Evolutionary conservation across 2,888 invertebrate genomes (phyloP), one percentile per base, ranked within the genome.

Genomic region (Thymelicus sylvestris): DNA sequence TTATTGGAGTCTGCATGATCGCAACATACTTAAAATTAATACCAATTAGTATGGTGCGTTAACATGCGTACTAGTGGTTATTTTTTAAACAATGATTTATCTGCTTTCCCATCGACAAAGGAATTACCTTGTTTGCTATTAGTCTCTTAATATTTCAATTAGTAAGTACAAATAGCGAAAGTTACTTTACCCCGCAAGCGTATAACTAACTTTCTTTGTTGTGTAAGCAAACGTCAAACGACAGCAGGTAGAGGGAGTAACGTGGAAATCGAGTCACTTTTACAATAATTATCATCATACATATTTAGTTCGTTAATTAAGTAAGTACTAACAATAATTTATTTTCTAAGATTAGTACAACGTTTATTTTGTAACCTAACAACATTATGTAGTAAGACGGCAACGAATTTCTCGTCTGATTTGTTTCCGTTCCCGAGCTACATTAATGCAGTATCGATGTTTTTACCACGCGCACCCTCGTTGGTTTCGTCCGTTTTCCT

Each of bases 121-220:
- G 50, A 12, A 44, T 62, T 15, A 24, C 63, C 57, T 47, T 67
- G 67, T 39, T 57, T 57, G 57, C 12, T 13, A 57, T 38, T 63
- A 15, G 44, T 50, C 24, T 59, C 15, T 59, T 50, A 50, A 57
- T 71, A 50, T 66, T 44, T 59, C 47, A 57, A 50, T 62, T 62
- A 62, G 39, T 63, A 66, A 71, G 50, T 62, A 89, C 90, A 91
- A 90, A 89, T 83, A 88, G 93, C 91, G 92, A 93, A 93, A 93
- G 93, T 93, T 85, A 86, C 84, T 86, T 84, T 83, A 86, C 87
- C 83, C 86, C 87, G 87, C 88, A 86, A 90, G 86, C 90, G 87
- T 88, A 75, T 89, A 91, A 91, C 92, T 89, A 91, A 91, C 92
- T 93, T 93, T 93, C 93, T 90, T 92, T 88, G 92, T 93, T 93